Evolutionary conservation across 2,113 vertebrate genomes (phyloP), one percentile per base, ranked within the genome.

Genomic region (Sterrhoptilus dennistouni): DNA sequence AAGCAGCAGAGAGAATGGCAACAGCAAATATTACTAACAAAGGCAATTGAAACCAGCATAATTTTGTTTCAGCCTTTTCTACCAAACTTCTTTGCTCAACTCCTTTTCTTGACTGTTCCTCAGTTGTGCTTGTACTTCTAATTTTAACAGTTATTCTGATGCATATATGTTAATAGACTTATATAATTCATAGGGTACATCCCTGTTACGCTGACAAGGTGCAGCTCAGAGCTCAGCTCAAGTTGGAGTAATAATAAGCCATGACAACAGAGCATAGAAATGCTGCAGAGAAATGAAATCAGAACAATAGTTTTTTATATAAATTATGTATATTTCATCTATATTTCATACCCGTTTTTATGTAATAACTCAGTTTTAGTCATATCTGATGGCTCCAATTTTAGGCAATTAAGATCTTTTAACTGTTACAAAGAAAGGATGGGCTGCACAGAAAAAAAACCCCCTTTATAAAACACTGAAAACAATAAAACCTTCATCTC

Each of bases 141-240:
- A 94, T 90, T 96, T 95, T 96, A 95, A 92, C 79, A 87, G 52
- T 72, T 81, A 75, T 89, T 96, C 80, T 93, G 90, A 75, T 90
- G 83, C 47, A 83, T 85, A 57, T 95, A 86, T 88, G 85, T 88
- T 93, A 95, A 95, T 66, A 89, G 54, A 80, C 53, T 94, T 95
- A 90, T 20, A 70, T 94, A 96, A 95, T 88, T 70, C 59, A 63
- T 27, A 90, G 56, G 78, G n/a, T 68, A 70, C 60, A 74, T 80
- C 56, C 69, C 64, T 14, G 47, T 44, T 40, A 83, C 47, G 47
- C 71, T 94, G 87, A 88, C 79, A 86, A 61, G 42, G 71, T 74
- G 59, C 29, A 83, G 35, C 77, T 90, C 74, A 38, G 36, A 79
- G 57, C 71, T 79, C 66, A 85, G 33, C 59, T 83, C 66, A 86